phyloP scores from a whole-genome alignment of 2,888 invertebrate genomes.

The Metacarcinus magister region DNA sequence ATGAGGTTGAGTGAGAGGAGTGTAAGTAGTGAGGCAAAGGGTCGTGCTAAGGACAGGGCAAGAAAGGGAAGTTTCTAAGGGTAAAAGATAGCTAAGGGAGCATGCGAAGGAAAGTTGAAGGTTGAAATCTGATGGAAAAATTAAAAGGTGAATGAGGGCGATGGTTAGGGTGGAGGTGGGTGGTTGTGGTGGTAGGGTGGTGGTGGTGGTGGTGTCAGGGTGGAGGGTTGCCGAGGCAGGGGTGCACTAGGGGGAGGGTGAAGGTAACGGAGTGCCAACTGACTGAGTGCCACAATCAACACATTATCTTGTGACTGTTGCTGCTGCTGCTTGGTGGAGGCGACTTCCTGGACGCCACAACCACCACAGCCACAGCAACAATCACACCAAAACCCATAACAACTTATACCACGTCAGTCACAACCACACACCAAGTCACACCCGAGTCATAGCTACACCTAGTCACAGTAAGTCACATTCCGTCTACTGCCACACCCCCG shows the following conservation, averaged over 20 bases:
- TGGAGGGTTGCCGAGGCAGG: neutral
- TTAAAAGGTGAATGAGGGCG: neutral
- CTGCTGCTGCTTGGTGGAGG: neutral
- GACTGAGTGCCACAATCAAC: constrained; percentile 27
- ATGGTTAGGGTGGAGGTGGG: neutral
- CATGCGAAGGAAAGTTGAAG: neutral
- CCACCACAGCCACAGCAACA: neutral
- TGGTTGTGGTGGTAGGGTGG: neutral
- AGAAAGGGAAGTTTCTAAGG: neutral
- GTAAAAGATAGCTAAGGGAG: neutral
- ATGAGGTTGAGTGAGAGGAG: neutral
- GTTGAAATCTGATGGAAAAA: neutral
- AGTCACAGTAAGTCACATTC: neutral
- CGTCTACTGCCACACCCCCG: too few relatives aligned
- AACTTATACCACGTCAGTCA: neutral
- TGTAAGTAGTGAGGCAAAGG: neutral
- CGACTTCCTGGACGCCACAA: neutral
- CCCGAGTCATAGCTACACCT: neutral
- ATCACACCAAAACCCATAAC: neutral
- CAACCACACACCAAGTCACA: neutral
- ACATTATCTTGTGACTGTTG: constrained; percentile 22
- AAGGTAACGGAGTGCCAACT: neutral
- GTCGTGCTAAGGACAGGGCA: neutral
- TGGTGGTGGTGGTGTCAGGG: neutral
- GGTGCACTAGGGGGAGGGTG: neutral